Evolutionary conservation across 2,888 invertebrate genomes (phyloP), one percentile per base, ranked within the genome.

Genomic region (Calameuta idolon): DNA sequence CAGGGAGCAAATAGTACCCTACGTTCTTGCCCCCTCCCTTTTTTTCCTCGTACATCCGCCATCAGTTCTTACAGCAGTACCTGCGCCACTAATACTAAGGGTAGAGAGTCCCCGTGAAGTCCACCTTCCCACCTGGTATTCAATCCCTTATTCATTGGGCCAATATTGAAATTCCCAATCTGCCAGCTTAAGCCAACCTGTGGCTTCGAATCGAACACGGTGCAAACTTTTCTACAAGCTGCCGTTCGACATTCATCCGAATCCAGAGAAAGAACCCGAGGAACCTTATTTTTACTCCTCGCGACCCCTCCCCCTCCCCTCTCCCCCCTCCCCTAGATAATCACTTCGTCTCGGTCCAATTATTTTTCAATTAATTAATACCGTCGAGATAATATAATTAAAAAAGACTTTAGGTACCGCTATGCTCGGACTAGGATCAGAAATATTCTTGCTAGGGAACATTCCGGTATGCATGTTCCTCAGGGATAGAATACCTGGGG

Each of bases 91-190:
- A 77, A 77, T 75, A 75, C 77, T 74, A 73, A 75, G 75, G 71
- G 78, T 68, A 69, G 78, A 33, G 75, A 71, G 69, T 78, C 69
- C 75, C 77, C 77, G 75, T 81, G 79, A 79, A 79, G 79, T 83
- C 79, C 79, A 78, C 68, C 73, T 75, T 76, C 34, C 69, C 79
- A 76, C 79, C 76, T 79, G 80, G 80, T 83, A 79, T 82, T 80
- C 82, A 81, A 80, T 84, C 80, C 80, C 83, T 82, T 85, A 85
- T 85, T 85, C 85, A 85, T 85, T 83, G 85, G 83, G 82, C 82
- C 84, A 83, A 83, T 83, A 85, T 85, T 82, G 84, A 80, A 81
- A 80, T 80, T 77, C 79, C 81, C 80, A 69, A 79, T 82, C 82
- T 79, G 75, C 76, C 76, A 33, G 33, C 71, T 71, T 33, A 73